Conservation (phyloP, 2,797 vertebrate genomes). For the Leucoraja ocellata region DNA sequence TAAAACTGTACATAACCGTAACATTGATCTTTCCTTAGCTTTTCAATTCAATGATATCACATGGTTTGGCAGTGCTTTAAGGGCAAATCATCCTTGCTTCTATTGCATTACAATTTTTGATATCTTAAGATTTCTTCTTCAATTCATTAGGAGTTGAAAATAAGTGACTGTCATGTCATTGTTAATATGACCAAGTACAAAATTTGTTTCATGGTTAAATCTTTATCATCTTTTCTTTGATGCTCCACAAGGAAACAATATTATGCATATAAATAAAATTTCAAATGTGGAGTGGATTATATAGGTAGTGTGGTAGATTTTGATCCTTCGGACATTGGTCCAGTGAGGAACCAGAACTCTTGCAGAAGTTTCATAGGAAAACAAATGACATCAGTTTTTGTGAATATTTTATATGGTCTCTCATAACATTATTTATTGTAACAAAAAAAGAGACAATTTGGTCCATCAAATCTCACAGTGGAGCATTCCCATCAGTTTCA, state of each 20-base stretch:
- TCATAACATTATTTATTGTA: background rate
- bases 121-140: background rate
- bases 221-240: constrained; percentile 12
- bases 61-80: too few species aligned
- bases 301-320: too few species aligned
- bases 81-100: background rate
- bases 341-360: background rate
- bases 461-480: too few species aligned
- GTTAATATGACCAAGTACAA: background rate
- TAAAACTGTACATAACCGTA: background rate
- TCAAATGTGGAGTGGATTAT: background rate
- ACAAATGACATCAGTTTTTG: background rate
- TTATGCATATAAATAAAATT: background rate
- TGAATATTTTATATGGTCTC: background rate
- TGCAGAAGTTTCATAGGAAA: background rate
- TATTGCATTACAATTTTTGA: background rate
- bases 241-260: background rate
- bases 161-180: background rate
- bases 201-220: background rate
- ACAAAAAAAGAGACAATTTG: too few species aligned
- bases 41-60: background rate
- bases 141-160: background rate
- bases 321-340: too few species aligned
- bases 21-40: background rate
- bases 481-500: too few species aligned